Evolutionary conservation across 2,888 invertebrate species (phyloP), one percentile per base, ranked within the genome.

Genomic region (Euphydryas editha): DNA sequence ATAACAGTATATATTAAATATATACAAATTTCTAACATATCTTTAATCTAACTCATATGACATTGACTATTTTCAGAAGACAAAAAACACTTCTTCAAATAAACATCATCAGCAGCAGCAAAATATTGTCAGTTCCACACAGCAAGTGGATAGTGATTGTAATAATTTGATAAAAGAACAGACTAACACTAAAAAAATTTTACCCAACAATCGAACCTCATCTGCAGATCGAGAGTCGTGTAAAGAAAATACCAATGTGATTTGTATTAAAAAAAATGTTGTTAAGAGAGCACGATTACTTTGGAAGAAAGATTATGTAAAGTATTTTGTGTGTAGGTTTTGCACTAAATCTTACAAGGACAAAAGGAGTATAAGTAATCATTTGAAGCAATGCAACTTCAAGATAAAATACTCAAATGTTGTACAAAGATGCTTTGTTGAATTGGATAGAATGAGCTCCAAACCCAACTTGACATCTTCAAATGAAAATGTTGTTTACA

Each of bases 381-480:
- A 85, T 68, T 51, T 75, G 13, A 69, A 64, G 51, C 83, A 85
- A 67, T 69, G 64, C 7, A 62, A 54, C 1, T 64, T 85, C 5
- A 74, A 75, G 55, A 42, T 24, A 20, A 80, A 76, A 59, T 78
- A 82, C 73, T 65, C 68, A 54, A 58, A 76, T 60, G 69, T 83
- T 58, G 75, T 86, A 15, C 79, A 78, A 13, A 74, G 64, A 58
- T 62, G 76, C 56, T 87, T 86, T 69, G 84, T 92, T 1, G 65
- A 60, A 21, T 68, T 92, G 18, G 69, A 75, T 37, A 90, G 82
- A 78, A 59, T 81, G 46, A 88, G 88, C 70, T 64, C 68, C 1
- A 80, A 79, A 71, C 76, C 78, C 13, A 92, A 92, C 70, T 47
- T 82, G 39, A 87, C 86, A 20, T 83, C 83, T 15, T 69, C 70